phyloP scores from a whole-genome alignment of 2,797 vertebrate species.

The Tiaroga cobitis region DNA sequence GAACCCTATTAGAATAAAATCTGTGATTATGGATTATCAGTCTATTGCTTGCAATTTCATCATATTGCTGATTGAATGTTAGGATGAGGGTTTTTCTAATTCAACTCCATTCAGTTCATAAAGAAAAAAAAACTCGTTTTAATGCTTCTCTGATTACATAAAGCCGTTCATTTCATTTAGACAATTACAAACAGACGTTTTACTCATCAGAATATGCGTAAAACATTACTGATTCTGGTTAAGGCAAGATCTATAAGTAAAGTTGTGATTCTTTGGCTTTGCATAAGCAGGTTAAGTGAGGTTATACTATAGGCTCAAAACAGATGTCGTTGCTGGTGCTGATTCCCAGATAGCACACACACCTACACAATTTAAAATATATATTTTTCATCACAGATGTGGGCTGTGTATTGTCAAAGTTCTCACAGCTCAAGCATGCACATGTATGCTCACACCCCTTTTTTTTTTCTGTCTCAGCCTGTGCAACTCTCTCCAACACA shows the following conservation, averaged over 20 bases:
- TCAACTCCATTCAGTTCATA: neutral
- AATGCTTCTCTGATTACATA: neutral
- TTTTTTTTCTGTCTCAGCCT: neutral
- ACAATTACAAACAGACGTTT: neutral
- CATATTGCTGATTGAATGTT: constrained; percentile 46
- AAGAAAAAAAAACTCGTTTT: neutral
- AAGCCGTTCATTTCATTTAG: neutral
- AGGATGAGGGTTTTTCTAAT: neutral
- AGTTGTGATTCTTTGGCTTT: neutral
- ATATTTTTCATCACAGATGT: constrained; percentile 39
- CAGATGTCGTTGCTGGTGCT: neutral
- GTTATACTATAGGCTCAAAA: constrained; percentile 23
- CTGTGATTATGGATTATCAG: constrained; percentile 46
- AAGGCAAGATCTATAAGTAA: neutral
- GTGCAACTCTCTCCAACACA: constrained; percentile 33
- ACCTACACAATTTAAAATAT: constrained; percentile 1
- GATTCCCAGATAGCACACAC: constrained; percentile 22
- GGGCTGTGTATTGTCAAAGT: constrained; percentile 7
- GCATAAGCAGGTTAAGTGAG: constrained; percentile 3
- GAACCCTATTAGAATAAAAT: neutral
- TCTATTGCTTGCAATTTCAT: constrained; percentile 54
- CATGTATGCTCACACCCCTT: constrained; percentile 37
- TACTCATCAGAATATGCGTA: neutral
- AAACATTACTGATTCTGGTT: neutral
- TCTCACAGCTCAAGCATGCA: constrained; percentile 14